Percentiles rank a stretch among this genome's conserved stretches.
These are phyloP conservation scores for Myotis yumanensis DNA, from an alignment of 2,113 vertebrate genomes.

Conservation along the genomic window DNA sequence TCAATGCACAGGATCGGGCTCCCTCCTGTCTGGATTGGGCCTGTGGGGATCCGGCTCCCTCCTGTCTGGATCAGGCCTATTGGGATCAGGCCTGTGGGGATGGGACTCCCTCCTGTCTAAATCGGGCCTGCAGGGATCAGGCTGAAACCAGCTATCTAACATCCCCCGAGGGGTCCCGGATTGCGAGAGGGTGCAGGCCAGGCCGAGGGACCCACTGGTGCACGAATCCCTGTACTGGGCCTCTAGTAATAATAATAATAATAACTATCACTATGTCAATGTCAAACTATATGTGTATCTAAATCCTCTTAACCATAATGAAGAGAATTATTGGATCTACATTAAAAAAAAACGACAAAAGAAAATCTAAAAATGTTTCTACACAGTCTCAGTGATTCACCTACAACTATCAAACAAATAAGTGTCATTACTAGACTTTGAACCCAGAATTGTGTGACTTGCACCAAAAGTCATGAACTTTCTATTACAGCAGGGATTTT, in stretches of 20 bases:
- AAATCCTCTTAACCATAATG: background rate
- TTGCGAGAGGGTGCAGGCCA: no score
- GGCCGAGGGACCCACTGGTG: no score
- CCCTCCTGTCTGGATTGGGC: no score
- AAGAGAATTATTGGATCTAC: background rate
- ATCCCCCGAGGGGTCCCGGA: no score
- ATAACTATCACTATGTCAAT: background rate
- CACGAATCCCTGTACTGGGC: no score
- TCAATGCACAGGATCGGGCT: no score
- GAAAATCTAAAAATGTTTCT: background rate
- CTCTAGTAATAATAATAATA: background rate
- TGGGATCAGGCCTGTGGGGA: no score
- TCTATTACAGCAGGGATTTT: background rate
- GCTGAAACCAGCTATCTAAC: no score
- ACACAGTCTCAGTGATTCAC: background rate
- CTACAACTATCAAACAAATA: background rate
- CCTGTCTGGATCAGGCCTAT: no score
- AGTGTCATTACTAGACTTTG: background rate
- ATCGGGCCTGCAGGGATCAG: no score
- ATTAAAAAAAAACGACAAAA: background rate
- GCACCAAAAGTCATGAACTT: background rate
- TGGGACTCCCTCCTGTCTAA: no score
- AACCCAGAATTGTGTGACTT: background rate
- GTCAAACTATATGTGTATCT: background rate
- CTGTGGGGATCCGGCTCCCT: no score